Evolutionary conservation across 2,113 vertebrate species (phyloP).

Genomic region (Pimephales promelas): DNA sequence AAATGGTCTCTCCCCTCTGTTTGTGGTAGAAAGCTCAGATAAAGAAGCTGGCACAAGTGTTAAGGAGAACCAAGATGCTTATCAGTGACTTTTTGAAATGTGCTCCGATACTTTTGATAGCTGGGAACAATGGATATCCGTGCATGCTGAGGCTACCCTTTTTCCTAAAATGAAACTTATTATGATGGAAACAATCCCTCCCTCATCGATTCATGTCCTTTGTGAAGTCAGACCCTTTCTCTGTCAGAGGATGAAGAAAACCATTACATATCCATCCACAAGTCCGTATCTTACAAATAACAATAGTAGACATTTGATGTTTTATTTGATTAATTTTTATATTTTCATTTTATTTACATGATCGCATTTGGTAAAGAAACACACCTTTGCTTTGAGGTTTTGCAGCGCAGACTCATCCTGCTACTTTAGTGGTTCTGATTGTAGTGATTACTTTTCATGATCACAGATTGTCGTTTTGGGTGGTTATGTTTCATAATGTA

Average conservation of each 20-base stretch:
- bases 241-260: not conserved
- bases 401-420: not conserved
- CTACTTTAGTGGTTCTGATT: not conserved
- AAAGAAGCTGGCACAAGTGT: conserved; percentile 71
- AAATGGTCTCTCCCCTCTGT: conserved; percentile 40
- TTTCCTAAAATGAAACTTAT: conserved; percentile 67
- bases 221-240: conserved; percentile 63
- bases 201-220: conserved; percentile 56
- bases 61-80: conserved; percentile 66
- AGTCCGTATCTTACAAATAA: not conserved
- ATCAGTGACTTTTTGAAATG: conserved; percentile 70
- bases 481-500: conserved; percentile 10
- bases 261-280: not conserved
- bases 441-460: not conserved
- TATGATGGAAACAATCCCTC: conserved; percentile 60
- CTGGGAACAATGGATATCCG: conserved; percentile 73
- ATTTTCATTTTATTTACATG: no score
- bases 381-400: not conserved
- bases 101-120: conserved; percentile 72
- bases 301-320: not conserved
- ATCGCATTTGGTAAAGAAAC: not conserved
- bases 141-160: conserved; percentile 66
- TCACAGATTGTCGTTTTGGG: not conserved
- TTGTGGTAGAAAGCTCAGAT: conserved; percentile 60
- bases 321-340: not conserved